Base-by-base conservation (phyloP, 2,797 vertebrate species). In the Chaetodon trifasciatus region DNA sequence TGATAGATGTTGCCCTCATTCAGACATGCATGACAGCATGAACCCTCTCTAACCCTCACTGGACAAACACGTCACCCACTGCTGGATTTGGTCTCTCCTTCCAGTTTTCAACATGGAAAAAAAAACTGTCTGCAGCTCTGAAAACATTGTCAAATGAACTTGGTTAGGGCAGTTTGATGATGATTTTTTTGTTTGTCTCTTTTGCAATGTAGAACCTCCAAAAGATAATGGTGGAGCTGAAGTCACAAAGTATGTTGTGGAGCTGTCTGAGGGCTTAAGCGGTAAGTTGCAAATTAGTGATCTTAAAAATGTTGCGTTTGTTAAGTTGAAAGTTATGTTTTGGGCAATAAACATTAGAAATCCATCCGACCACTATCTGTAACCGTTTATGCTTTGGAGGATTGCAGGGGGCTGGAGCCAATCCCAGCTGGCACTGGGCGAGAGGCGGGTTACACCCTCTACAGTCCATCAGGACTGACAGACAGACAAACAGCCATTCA, bases 201-300 rank as follows among this genome's bases (percentile, higher is more conserved):
- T 68, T 82, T 70, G 7, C 77, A 70, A 65, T 84, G 60, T 79
- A 99, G 98, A 98, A 83, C 94, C 97, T 5, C 98, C 98, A 19
- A 98, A 97, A 95, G 98, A 99, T 76, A 96, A 6, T 19, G 98
- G 98, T 71, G 98, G 98, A 28, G 95, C 96, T 78, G 91, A 95
- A 81, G 95, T 99, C 89, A 97, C 95, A 42, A 97, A 97, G 3
- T 99, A 98, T 3, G 86, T 97, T 32, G 96, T 97, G 87, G 97
- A 99, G 89, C 96, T 98, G 74, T 97, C 96, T 42, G 97, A 98
- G 91, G 97, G 96, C 24, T 82, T 94, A 76, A 97, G 93, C 40
- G 97, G 98, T 99, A 91, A 82, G 96, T 94, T 76, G 7, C 11
- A 47, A 78, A 42, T 32, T 32, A 19, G 3, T 49, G 5, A 40